phyloP scores from a whole-genome alignment of 2,113 vertebrate species.

The Mastomys natalensis region DNA sequence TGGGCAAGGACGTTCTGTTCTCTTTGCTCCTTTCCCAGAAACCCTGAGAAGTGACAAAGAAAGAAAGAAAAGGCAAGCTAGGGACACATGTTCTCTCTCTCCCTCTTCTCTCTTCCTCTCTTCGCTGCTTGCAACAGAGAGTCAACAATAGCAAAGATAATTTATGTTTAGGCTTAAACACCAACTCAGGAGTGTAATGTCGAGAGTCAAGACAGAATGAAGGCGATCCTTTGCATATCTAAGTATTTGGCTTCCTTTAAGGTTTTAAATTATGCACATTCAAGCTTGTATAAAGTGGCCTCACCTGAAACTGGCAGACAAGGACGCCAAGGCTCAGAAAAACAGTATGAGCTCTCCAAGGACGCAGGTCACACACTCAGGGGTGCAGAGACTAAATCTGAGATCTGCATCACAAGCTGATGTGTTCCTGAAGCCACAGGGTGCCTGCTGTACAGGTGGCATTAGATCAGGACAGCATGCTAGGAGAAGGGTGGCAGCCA shows the following conservation, averaged over 20 bases:
- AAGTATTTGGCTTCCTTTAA: not conserved
- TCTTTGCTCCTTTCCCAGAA: not conserved
- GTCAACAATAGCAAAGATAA: constrained; percentile 34
- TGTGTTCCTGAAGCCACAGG: not conserved
- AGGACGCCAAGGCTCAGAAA: not conserved
- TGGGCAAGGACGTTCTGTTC: not conserved
- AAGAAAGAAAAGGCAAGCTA: constrained; percentile 44
- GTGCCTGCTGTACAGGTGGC: not conserved
- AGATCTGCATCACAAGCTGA: not conserved
- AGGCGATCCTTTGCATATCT: not conserved
- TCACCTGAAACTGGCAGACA: not conserved
- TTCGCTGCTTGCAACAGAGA: not conserved
- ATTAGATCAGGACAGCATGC: not conserved
- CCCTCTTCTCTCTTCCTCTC: not conserved
- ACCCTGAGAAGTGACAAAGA: constrained; percentile 69
- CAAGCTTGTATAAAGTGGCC: not conserved
- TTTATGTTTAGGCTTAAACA: constrained; percentile 48
- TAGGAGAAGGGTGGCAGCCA: constrained; percentile 26
- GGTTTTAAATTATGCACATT: not conserved
- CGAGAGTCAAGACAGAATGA: not conserved
- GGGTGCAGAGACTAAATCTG: not conserved
- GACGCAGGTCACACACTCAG: not conserved
- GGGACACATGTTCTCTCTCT: not conserved
- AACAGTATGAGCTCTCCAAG: not conserved
- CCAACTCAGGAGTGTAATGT: constrained; percentile 42